Evolutionary conservation across 1,140 invertebrate genomes (phyloP).

Genomic region (Vollenhovia emeryi): DNA sequence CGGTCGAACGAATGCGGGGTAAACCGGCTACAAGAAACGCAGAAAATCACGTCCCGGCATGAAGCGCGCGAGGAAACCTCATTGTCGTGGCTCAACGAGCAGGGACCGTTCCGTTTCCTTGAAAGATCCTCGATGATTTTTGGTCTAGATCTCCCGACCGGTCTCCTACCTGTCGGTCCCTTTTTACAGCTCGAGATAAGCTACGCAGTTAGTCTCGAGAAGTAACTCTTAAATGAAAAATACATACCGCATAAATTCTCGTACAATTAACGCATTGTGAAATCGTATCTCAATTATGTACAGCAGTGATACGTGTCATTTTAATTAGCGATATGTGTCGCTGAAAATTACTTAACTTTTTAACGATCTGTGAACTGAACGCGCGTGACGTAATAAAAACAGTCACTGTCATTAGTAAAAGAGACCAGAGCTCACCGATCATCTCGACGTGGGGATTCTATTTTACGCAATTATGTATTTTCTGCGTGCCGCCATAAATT

Average conservation of each 20-base stretch:
- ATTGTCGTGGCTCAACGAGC: constrained; percentile 39
- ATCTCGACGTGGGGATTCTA: neutral
- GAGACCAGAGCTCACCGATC: neutral
- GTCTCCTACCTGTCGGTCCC: neutral
- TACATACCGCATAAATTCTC: neutral
- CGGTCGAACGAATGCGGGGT: constrained; percentile 57
- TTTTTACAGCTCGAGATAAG: neutral
- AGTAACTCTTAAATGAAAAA: neutral
- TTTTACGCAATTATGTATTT: constrained; percentile 14
- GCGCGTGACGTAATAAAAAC: constrained; percentile 8
- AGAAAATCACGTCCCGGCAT: constrained; percentile 56
- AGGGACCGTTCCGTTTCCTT: constrained; percentile 13
- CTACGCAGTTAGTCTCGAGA: neutral
- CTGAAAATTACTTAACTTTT: neutral
- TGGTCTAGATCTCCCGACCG: neutral
- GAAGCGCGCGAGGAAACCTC: constrained; percentile 16
- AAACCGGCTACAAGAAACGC: constrained; percentile 50
- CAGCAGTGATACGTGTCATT: neutral
- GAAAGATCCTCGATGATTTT: constrained; percentile 28
- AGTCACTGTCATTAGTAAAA: neutral
- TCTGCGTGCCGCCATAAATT: constrained; percentile 17
- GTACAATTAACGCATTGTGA: neutral
- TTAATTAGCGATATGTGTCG: neutral
- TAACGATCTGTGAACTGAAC: neutral
- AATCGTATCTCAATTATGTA: neutral